A percentile compares a stretch with the other conserved stretches of the same genome.
Conservation (phyloP, 2,113 vertebrate species). For the Albula goreensis region DNA sequence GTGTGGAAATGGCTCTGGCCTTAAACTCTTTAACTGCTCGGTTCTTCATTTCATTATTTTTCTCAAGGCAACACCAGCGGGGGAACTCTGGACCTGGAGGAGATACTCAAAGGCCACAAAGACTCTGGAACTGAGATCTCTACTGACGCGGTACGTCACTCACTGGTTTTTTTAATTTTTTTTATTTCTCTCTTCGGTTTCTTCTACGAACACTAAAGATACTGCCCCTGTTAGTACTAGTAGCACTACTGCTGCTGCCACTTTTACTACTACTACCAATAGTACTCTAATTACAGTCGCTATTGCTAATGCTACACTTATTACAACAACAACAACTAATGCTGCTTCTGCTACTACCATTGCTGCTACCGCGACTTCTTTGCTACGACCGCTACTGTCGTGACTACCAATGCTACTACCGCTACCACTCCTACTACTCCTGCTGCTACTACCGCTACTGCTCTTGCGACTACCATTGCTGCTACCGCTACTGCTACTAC, state of each 20-base stretch:
- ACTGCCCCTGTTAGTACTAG: neutral
- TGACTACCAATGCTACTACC: too few species aligned
- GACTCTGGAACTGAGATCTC: too few species aligned
- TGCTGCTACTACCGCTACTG: too few species aligned
- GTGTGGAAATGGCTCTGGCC: too few species aligned
- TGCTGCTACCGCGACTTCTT: neutral
- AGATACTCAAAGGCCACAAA: conserved; percentile 22
- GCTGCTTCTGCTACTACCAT: neutral
- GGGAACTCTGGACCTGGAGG: conserved; percentile 32
- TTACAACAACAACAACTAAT: neutral
- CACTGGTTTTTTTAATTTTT: neutral
- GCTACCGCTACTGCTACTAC: too few species aligned
- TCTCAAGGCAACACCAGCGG: conserved; percentile 44
- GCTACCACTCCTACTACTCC: too few species aligned
- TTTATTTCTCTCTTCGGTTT: neutral
- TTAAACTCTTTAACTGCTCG: too few species aligned
- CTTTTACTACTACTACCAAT: too few species aligned
- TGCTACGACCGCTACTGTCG: too few species aligned
- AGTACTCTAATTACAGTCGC: too few species aligned
- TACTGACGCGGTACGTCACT: neutral
- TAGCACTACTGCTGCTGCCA: neutral
- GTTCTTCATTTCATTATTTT: neutral
- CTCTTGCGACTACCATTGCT: too few species aligned
- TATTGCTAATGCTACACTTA: too few species aligned
- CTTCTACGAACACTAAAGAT: neutral